Base-by-base conservation (phyloP, 2,797 vertebrate species). In the Yasuhikotakia modesta region DNA sequence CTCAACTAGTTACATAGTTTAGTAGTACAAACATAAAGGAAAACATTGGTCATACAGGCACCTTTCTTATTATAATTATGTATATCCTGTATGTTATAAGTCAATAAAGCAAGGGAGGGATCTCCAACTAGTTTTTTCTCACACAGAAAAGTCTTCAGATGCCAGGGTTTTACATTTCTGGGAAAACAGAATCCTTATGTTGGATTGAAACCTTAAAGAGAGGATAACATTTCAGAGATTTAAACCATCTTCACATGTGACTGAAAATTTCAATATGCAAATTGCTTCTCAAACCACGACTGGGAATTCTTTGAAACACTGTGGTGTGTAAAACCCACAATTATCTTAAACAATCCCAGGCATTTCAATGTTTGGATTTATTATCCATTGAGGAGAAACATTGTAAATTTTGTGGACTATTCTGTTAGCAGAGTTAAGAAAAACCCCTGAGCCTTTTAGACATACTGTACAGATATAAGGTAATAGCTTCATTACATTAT, bases 61-160 rank as follows among this genome's bases (percentile, higher is more conserved):
- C 1, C 60, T 61, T 2, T 14, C 13, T 17, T 63, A 57, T 12
- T 24, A n/a, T 22, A n/a, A 4, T 64, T 35, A 69, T 32, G 24
- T 35, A 16, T 43, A 43, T 80, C 66, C 72, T 65, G 67, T 50
- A 70, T 70, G 24, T 43, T 32, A 19, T 19, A 32, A 53, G 32
- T 58, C 21, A 17, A 5, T 13, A 64, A 55, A 16, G 52, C 6
- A 50, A 63, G 24, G 3, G 2, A 61, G 19, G 1, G 14, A 32
- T 14, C 4, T 60, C 13, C n/a, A 22, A 24, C 22, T 46, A 1
- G 4, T 24, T 13, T 12, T 58, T 46, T 46, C 0, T 43, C 53
- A 13, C 30, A 32, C 50, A 55, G 3, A 50, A 4, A 50, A 17
- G 48, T 5, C 32, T 32, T 32, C 32, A 32, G 5, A 12, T 63